Evolutionary conservation across 2,113 vertebrate genomes (phyloP), one percentile per base, ranked within the genome.

Genomic region (Trichechus manatus): DNA sequence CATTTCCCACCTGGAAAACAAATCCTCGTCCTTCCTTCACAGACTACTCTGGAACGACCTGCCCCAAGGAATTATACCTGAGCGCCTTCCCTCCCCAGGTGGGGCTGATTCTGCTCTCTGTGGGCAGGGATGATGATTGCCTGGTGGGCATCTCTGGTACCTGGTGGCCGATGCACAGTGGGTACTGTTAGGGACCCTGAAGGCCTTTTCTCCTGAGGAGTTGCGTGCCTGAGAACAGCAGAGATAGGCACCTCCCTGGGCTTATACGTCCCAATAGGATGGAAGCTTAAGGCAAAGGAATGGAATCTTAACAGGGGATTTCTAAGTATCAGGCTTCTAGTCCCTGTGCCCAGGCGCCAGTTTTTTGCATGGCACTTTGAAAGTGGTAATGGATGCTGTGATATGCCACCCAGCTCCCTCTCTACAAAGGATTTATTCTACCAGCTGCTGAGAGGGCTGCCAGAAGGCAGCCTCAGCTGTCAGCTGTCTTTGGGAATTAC

Each of bases 341-440:
- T 31, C 53, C 33, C 27, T 64, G 42, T 89, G 53, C 53, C 7
- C 77, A 79, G 92, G 39, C 29, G 39, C 36, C 25, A 39, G 29
- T 39, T 89, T 78, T 91, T 70, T 44, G 14, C 42, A 27, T 84
- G 84, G n/a, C 33, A 39, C 91, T 93, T 93, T 36, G 29, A 88
- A 96, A 31, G 56, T 91, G n/a, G 56, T 31, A 44, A 56, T 81
- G 29, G 36, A 39, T 82, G n/a, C n/a, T 85, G 15, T 94, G 72
- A 42, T 91, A 61, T 72, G 13, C 36, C 79, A 53, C 59, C 25
- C 61, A 83, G 47, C 9, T 25, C 31, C 61, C 31, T 9, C 64
- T 56, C 83, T 44, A 80, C 33, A 15, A 83, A 80, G 33, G 44
- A 19, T 82, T 85, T 92, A 78, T 72, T 63, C 80, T 14, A 66